Conservation (phyloP, 2,797 vertebrate species). For the Numenius phaeopus region DNA sequence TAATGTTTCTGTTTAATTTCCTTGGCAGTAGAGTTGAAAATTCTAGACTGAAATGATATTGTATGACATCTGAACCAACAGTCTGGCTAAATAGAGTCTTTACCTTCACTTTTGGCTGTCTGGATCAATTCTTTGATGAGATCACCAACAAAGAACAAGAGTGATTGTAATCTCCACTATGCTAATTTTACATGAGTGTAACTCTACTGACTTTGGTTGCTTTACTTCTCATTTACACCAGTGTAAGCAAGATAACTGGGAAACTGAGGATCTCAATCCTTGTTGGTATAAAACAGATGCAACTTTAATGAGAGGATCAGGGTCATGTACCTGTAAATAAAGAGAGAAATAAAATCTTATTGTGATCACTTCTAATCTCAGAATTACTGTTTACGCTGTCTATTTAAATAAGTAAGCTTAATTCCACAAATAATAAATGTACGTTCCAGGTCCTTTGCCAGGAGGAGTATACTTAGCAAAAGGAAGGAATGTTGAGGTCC, state of each 20-base stretch:
- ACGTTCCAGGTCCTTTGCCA: conserved; percentile 64
- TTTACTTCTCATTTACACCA: conserved; percentile 3
- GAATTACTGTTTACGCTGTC: background rate
- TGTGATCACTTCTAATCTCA: background rate
- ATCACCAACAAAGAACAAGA: conserved; percentile 25
- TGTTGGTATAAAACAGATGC: background rate
- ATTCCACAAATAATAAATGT: conserved; percentile 46
- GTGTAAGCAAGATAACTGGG: background rate
- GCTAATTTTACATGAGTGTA: background rate
- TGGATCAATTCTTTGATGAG: conserved; percentile 68
- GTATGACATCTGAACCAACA: conserved; percentile 73
- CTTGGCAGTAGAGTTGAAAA: conserved; percentile 73
- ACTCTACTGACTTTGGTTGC: background rate
- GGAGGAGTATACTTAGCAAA: conserved; percentile 62
- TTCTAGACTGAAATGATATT: conserved; percentile 76
- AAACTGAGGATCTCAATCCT: background rate
- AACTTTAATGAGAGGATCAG: background rate
- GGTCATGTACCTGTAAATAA: background rate
- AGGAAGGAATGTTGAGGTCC: conserved; percentile 54
- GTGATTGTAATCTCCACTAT: background rate
- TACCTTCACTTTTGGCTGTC: conserved; percentile 63
- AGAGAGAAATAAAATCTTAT: background rate
- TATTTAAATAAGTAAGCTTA: conserved; percentile 6
- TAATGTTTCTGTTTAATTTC: conserved; percentile 78
- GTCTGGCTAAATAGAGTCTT: conserved; percentile 62